Conservation (phyloP, 2,888 invertebrate species). For the Tubulanus polymorphus region DNA sequence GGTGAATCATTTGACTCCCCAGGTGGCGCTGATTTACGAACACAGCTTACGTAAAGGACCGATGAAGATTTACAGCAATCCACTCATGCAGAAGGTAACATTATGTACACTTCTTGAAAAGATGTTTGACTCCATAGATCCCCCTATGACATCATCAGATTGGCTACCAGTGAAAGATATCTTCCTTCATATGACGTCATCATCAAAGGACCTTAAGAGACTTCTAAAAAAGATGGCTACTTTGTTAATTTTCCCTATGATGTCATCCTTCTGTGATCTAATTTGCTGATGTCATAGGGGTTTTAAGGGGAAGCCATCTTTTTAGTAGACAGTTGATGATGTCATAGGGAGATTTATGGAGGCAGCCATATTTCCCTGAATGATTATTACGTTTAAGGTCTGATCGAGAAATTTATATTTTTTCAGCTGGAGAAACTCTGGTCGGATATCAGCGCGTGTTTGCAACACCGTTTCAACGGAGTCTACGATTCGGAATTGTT, state of each 20-base stretch:
- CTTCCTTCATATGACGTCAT: no score
- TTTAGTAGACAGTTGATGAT: not conserved
- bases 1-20: constrained; percentile 26
- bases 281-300: not conserved
- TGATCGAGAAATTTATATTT: constrained; percentile 3
- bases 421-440: constrained; percentile 44
- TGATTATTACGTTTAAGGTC: not conserved
- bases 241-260: no score
- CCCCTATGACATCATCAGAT: no score
- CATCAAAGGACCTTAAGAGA: no score
- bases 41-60: constrained; percentile 22
- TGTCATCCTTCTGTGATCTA: not conserved
- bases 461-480: constrained; percentile 35
- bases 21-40: constrained; percentile 25
- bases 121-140: no score
- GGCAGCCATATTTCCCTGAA: not conserved
- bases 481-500: constrained; percentile 40
- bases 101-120: no score
- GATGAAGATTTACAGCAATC: constrained; percentile 25
- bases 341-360: not conserved
- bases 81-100: constrained; percentile 33
- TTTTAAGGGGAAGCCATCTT: not conserved
- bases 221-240: no score
- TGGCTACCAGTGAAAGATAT: no score
- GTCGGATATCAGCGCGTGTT: constrained; percentile 32